Evolutionary conservation across 2,888 invertebrate genomes (phyloP), one percentile per base, ranked within the genome.

Genomic region (Agrochola macilenta): DNA sequence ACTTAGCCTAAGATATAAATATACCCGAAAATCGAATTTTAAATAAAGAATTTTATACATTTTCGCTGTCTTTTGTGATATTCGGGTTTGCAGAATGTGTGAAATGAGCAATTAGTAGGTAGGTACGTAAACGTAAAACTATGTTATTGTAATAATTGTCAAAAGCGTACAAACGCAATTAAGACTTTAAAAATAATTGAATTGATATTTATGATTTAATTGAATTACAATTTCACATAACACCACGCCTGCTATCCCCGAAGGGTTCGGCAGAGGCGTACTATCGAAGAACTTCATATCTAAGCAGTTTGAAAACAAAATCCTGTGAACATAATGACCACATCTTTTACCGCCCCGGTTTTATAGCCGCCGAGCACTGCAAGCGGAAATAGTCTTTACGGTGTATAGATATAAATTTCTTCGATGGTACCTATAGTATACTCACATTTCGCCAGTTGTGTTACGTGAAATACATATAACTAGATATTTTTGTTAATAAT

Each of bases 1-100:
- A 87, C 90, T 90, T 94, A 94, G 83, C 88, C 93, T 94, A 93
- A 87, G 65, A 73, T 66, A 81, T 74, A 78, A 82, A 86, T 78
- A 79, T 60, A 76, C 70, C 66, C 78, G 76, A 70, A 83, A 78
- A 76, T 69, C 49, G 1, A 78, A 73, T 76, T 60, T 69, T 46
- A 66, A 83, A 72, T 61, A 61, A 76, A 74, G 14, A 20, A 30
- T 68, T 57, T n/a, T 60, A 11, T 46, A 63, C 0, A 66, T 65
- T 73, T 74, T 75, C 60, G 75, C 65, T 71, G 74, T 69, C 58
- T 68, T 66, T 57, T 60, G 26, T 49, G 63, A 74, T 74, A 57
- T 58, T 79, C 72, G 76, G 76, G 75, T 30, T 70, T 69, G 23
- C 68, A 81, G 83, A 88, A 85, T 85, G 87, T 87, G 72, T 82